Percentiles rank a stretch among this genome's conserved stretches.
phyloP scores from a whole-genome alignment of 2,888 invertebrate genomes.

The Microchrysa polita region DNA sequence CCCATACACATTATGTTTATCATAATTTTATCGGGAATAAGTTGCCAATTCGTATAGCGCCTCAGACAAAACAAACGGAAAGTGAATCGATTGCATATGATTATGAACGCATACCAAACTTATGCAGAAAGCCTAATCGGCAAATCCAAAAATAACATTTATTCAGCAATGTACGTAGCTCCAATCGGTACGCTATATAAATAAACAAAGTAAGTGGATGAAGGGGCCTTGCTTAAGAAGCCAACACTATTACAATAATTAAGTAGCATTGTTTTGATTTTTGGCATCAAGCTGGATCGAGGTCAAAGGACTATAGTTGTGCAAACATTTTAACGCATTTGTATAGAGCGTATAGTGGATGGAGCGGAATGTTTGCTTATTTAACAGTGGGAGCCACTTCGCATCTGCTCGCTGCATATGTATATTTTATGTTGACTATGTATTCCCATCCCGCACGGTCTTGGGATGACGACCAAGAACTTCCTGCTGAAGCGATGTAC shows the following conservation, averaged over 20 bases:
- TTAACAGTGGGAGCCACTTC: no score
- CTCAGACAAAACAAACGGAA: slow-evolving; percentile 49
- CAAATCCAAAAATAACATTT: no score
- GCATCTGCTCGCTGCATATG: no score
- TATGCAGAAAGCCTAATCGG: no score
- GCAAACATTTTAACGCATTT: background rate
- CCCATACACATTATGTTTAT: slow-evolving; percentile 7
- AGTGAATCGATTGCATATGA: slow-evolving; percentile 11
- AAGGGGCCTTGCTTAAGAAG: background rate
- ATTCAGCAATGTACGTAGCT: background rate
- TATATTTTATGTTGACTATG: no score
- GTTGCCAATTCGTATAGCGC: slow-evolving; percentile 31
- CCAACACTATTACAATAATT: background rate
- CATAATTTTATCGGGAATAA: slow-evolving; percentile 18
- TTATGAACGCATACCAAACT: no score
- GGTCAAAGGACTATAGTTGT: slow-evolving; percentile 11
- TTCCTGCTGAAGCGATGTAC: no score
- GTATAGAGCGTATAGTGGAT: no score
- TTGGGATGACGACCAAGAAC: no score
- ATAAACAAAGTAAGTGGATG: slow-evolving; percentile 20
- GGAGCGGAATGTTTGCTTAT: no score
- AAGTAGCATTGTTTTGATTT: slow-evolving; percentile 34
- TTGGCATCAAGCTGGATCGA: background rate
- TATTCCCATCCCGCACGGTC: no score
- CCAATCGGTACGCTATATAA: slow-evolving; percentile 10